Percentiles rank a stretch among this genome's conserved stretches.
phyloP scores from a whole-genome alignment of 2,888 invertebrate genomes.

The Cosmia pyralina region DNA sequence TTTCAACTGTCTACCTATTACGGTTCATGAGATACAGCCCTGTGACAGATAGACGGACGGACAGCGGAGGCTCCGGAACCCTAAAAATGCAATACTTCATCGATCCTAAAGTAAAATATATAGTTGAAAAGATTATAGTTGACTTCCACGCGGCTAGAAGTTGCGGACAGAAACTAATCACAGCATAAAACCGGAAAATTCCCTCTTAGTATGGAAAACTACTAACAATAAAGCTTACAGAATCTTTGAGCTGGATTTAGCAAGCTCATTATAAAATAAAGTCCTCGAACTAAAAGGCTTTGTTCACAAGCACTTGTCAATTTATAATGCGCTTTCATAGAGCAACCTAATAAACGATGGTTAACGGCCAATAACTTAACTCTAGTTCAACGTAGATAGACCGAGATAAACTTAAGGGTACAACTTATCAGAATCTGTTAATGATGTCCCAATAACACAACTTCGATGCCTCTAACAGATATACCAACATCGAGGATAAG shows the following conservation, averaged over 20 bases:
- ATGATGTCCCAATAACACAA: background rate
- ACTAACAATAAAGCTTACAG: background rate
- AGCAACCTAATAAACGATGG: background rate
- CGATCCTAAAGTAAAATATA: no score
- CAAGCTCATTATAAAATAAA: conserved; percentile 4
- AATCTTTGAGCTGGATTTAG: background rate
- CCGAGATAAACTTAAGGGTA: background rate
- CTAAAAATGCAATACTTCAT: no score
- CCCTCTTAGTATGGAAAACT: background rate
- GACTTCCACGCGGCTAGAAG: background rate
- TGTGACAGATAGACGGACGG: no score
- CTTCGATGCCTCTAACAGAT: background rate
- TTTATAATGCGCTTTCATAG: conserved; percentile 5
- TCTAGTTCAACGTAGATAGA: background rate
- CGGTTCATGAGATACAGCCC: no score
- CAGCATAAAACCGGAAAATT: background rate
- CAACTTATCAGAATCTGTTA: background rate
- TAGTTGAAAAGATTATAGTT: no score
- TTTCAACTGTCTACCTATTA: no score
- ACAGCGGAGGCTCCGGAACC: no score
- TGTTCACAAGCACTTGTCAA: conserved; percentile 1
- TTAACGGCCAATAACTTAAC: background rate
- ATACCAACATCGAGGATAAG: no score
- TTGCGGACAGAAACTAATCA: background rate
- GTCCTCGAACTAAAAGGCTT: background rate